Evolutionary conservation across 2,888 invertebrate genomes (phyloP), one percentile per base, ranked within the genome.

Genomic region (Synanthedon vespiformis): DNA sequence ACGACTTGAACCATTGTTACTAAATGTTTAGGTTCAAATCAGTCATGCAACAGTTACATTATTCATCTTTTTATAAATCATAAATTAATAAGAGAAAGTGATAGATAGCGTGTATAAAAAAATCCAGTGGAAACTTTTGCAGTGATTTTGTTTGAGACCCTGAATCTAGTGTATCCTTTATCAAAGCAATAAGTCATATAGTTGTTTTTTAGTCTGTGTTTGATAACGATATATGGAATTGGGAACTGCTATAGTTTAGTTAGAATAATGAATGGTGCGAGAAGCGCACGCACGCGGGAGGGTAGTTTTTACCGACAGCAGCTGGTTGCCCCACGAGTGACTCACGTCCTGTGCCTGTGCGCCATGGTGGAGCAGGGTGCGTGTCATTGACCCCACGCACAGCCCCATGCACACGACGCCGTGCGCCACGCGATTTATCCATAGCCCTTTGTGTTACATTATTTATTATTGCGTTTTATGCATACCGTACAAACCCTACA

Each of bases 311-410:
- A 76, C 72, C 71, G 68, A 70, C 72, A 80, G 80, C 86, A 87
- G 86, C 86, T 87, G 86, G 82, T 80, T 75, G 77, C 84, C 83
- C 85, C 79, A 84, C 85, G 84, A 69, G 86, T 85, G 85, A 82
- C 84, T 86, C 83, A 83, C 85, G 81, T 80, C 58, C 55, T 40
- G 13, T 48, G 70, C 69, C 73, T 73, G 71, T 77, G 77, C 80
- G 77, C 77, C 74, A 77, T 77, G 76, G 75, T 70, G 73, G 73
- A 71, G 68, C 84, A 80, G 85, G 86, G 85, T 85, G 83, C 74
- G 81, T 80, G 86, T 85, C 86, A 69, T 75, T 84, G 85, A 87
- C 84, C 86, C 80, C 80, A 73, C 80, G 77, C 74, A 69, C 79
- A 80, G 82, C 85, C 85, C 84, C 73, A 74, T 72, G 68, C 72